Conservation (phyloP, 1,140 invertebrate genomes). For the Aplysia californica region DNA sequence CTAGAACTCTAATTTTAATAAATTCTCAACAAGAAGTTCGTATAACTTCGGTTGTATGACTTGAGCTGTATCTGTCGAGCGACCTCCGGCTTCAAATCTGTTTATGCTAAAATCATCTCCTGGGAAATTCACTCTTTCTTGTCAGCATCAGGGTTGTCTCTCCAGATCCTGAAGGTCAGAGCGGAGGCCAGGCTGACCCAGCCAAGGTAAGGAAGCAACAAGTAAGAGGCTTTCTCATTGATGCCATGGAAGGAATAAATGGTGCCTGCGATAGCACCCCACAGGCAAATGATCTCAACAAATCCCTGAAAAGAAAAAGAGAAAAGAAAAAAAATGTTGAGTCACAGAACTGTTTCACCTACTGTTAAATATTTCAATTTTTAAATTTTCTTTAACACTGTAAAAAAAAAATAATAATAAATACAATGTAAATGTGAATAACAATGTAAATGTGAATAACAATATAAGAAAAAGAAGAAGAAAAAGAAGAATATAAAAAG, state of each 20-base stretch:
- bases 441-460: neutral
- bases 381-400: too few relatives aligned
- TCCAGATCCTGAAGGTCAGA: constrained; percentile 78
- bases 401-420: too few relatives aligned
- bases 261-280: constrained; percentile 74
- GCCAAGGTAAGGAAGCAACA: constrained; percentile 83
- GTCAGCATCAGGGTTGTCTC: constrained; percentile 68
- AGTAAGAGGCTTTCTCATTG: constrained; percentile 76
- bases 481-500: neutral
- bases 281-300: constrained; percentile 76
- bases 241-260: constrained; percentile 76
- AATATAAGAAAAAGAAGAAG: neutral
- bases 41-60: neutral
- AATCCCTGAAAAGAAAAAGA: constrained; percentile 75
- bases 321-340: constrained; percentile 21
- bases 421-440: neutral
- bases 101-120: neutral
- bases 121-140: constrained; percentile 22
- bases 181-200: constrained; percentile 81
- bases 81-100: neutral
- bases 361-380: too few relatives aligned
- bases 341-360: too few relatives aligned
- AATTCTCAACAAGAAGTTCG: too few relatives aligned
- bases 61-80: neutral
- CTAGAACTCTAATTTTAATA: too few relatives aligned